Base-by-base conservation (phyloP, 1,140 invertebrate genomes). In the Gryon sp. region DNA sequence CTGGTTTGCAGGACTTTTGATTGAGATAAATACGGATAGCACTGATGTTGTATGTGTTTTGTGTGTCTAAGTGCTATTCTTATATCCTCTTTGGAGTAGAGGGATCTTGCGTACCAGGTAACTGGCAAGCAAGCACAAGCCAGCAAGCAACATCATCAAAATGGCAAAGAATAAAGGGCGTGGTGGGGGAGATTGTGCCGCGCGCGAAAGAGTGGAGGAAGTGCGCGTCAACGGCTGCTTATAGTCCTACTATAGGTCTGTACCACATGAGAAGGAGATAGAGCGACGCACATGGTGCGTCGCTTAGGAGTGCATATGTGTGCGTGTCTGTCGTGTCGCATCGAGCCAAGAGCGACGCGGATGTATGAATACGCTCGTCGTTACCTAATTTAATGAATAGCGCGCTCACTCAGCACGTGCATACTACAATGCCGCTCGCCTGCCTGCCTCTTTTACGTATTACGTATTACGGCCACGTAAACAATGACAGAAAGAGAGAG, bases 371-470 rank as follows among this genome's bases (percentile, higher is more conserved):
- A 57, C 53, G 50, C 65, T 76, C 65, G 46, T 69, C 57, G 69
- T 78, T 78, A 74, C 76, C 76, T 78, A 78, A 78, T 73, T 78
- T 78, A 78, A 78, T 74, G 69, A 78, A 74, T 69, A 69, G 69
- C 52, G 63, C 36, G 38, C 52, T 69, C 62, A 20, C 52, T 57
- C 55, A 46, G 62, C 75, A 72, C 75, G 68, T 78, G 75, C 57
- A 68, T 55, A 38, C 40, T 53, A 66, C 48, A 60, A 68, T 75
- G 48, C 52, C 11, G 45, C 20, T 48, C 32, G 30, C 19, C 26
- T 36, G n/a, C n/a, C n/a, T n/a, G n/a, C n/a, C n/a, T n/a, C n/a
- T 12, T 14, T 46, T 26, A 9, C 28, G 28, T 53, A 38, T 62
- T 72, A 62, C 48, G 57, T 48, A 38, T 34, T 34, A 46, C 22